Conservation (phyloP, 2,797 vertebrate species). For the Cephalopachus bancanus region DNA sequence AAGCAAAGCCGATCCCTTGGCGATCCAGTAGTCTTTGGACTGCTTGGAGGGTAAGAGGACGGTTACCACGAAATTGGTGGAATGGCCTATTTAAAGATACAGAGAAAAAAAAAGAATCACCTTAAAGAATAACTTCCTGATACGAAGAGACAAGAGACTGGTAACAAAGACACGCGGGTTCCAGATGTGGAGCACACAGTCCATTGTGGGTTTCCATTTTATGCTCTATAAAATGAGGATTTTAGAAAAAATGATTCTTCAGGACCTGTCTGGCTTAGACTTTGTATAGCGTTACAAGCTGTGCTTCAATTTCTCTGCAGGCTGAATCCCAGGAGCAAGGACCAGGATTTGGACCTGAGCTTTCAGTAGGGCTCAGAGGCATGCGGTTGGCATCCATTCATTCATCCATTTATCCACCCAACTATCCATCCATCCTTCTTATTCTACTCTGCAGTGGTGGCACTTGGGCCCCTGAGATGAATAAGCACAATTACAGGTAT, state of each 20-base stretch:
- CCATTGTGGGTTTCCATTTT: background rate
- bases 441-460: background rate
- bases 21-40: conserved; percentile 91
- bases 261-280: background rate
- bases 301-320: background rate
- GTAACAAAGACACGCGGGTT: background rate
- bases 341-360: background rate
- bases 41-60: conserved; percentile 90
- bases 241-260: background rate
- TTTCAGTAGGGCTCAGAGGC: background rate
- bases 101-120: conserved; percentile 23
- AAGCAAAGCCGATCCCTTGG: conserved; percentile 91
- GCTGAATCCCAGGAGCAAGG: background rate
- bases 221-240: background rate
- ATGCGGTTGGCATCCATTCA: background rate
- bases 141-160: background rate
- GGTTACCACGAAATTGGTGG: conserved; percentile 92
- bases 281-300: background rate
- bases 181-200: background rate
- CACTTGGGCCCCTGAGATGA: background rate
- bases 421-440: background rate
- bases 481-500: background rate
- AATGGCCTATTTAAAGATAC: conserved; percentile 88
- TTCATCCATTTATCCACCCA: background rate
- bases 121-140: background rate